phyloP scores from a whole-genome alignment of 2,888 invertebrate species.

The Holacanthella duospinosa region DNA sequence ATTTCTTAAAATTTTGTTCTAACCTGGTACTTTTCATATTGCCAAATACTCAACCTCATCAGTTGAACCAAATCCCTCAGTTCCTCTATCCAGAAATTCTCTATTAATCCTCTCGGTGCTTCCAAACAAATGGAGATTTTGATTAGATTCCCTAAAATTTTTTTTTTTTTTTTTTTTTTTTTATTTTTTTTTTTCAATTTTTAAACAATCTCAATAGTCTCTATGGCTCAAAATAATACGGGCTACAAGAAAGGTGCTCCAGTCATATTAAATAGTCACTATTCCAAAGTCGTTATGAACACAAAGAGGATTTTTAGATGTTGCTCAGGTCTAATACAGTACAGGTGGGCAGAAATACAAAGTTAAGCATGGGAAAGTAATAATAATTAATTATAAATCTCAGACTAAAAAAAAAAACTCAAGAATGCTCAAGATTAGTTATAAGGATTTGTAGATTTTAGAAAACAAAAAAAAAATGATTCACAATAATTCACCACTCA shows the following conservation, averaged over 20 bases:
- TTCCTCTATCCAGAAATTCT: not conserved
- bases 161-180: not conserved
- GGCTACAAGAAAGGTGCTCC: not conserved
- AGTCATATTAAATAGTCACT: not conserved
- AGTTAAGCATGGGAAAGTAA: not conserved
- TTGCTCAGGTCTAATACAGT: not conserved
- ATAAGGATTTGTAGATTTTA: slow-evolving; percentile 4
- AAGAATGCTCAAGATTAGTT: not conserved
- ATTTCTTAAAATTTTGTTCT: not conserved
- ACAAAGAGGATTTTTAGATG: not conserved
- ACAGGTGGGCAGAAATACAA: not conserved
- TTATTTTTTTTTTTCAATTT: no score
- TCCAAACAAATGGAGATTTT: not conserved
- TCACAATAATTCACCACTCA: not conserved
- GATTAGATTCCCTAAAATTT: not conserved
- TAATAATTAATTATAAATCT: not conserved
- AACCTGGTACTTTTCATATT: not conserved
- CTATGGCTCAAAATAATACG: not conserved
- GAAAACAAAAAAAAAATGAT: not conserved
- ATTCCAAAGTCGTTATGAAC: not conserved
- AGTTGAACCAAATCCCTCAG: not conserved
- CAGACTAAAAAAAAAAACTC: slow-evolving; percentile 1
- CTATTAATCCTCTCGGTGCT: not conserved
- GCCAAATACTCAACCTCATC: not conserved
- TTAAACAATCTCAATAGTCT: not conserved